Conservation (phyloP, 1,140 invertebrate genomes). For the Trichonephila clavata region DNA sequence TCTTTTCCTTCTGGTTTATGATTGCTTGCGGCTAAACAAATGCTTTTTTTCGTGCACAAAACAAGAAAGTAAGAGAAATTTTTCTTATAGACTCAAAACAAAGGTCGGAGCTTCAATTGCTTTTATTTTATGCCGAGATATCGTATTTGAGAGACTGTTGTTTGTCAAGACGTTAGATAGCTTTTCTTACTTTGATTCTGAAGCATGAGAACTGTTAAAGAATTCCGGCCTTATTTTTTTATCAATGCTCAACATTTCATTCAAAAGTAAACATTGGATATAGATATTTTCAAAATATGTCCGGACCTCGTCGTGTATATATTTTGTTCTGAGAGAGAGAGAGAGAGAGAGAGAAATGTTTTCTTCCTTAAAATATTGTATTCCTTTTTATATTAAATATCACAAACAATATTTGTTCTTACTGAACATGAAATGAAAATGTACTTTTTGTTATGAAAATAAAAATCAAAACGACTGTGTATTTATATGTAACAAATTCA, state of each 20-base stretch:
- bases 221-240: background rate
- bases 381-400: too few species aligned
- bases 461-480: too few species aligned
- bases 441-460: too few species aligned
- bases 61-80: background rate
- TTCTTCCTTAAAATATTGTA: too few species aligned
- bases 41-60: background rate
- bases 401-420: too few species aligned
- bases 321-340: too few species aligned
- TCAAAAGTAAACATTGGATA: background rate
- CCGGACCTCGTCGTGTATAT: too few species aligned
- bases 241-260: background rate
- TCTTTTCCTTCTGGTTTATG: background rate
- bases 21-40: background rate
- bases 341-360: too few species aligned
- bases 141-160: background rate
- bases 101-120: background rate
- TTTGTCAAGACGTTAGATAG: slow-evolving; percentile 3
- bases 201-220: background rate
- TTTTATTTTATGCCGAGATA: background rate
- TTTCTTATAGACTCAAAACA: background rate
- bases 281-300: background rate
- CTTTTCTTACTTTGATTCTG: background rate
- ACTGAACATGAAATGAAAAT: too few species aligned
- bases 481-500: too few species aligned